phyloP scores from a whole-genome alignment of 2,888 invertebrate genomes.

The Calameuta idolon region DNA sequence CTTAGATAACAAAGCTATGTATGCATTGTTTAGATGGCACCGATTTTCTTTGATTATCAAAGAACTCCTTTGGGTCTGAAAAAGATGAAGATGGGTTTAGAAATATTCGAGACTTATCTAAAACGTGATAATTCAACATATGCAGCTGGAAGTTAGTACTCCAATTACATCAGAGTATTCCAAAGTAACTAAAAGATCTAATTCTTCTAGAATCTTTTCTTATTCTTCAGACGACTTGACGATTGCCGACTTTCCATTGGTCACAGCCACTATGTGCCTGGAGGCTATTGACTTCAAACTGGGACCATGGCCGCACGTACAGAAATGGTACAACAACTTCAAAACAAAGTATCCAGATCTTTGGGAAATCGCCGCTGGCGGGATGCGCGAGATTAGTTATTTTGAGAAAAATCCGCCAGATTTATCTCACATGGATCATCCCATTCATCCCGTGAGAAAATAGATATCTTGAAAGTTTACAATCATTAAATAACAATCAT shows the following conservation, averaged over 20 bases:
- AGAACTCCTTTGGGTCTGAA: constrained; percentile 77
- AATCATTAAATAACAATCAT: not conserved
- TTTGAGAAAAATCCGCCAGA: constrained; percentile 82
- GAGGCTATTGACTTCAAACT: constrained; percentile 79
- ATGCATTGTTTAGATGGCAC: constrained; percentile 73
- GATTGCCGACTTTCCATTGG: constrained; percentile 80
- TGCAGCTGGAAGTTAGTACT: constrained; percentile 72
- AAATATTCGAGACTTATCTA: constrained; percentile 77
- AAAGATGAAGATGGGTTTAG: constrained; percentile 76
- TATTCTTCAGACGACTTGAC: constrained; percentile 72
- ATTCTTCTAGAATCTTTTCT: not conserved
- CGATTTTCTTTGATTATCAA: constrained; percentile 82
- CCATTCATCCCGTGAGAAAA: constrained; percentile 79
- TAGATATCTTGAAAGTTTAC: constrained; percentile 28
- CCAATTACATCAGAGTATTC: constrained; percentile 1
- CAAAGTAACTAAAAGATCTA: not conserved
- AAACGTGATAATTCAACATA: constrained; percentile 72
- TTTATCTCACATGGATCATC: constrained; percentile 77
- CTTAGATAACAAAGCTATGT: constrained; percentile 3
- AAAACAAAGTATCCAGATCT: constrained; percentile 76
- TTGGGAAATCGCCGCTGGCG: constrained; percentile 78
- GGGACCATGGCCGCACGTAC: constrained; percentile 71
- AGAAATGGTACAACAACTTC: constrained; percentile 79
- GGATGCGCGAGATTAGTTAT: constrained; percentile 76
- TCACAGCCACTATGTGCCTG: constrained; percentile 79